Evolutionary conservation across 2,113 vertebrate genomes (phyloP).

Genomic region (Diadophis punctatus): DNA sequence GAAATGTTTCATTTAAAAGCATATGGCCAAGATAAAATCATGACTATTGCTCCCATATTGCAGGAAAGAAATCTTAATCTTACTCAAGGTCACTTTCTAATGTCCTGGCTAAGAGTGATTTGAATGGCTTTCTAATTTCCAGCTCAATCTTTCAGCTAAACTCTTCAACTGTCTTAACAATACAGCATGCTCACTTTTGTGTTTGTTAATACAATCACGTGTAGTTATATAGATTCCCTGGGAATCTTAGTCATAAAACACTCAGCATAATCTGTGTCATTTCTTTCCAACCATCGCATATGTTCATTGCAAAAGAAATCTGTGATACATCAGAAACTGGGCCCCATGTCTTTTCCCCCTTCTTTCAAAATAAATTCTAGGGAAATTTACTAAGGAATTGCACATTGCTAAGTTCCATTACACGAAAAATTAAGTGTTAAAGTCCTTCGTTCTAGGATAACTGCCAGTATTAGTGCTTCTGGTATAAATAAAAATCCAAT

Average conservation of each 20-base stretch:
- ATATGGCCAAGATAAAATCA: background rate
- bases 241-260: background rate
- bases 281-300: background rate
- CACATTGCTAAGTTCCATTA: slow-evolving; percentile 4
- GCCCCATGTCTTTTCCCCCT: background rate
- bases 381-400: background rate
- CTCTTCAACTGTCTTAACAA: background rate
- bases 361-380: background rate
- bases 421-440: background rate
- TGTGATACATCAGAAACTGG: accelerated
- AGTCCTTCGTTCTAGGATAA: slow-evolving; percentile 7
- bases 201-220: background rate
- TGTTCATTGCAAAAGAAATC: accelerated
- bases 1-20: background rate
- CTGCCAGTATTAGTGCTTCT: background rate
- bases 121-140: background rate
- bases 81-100: slow-evolving; percentile 6
- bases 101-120: background rate
- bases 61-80: background rate
- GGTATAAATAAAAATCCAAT: background rate
- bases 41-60: background rate
- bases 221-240: slow-evolving; percentile 13
- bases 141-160: background rate
- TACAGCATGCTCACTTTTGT: background rate
- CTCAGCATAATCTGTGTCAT: background rate